These are phyloP conservation scores for Tauraco hartlaubi DNA, from an alignment of 2,797 vertebrate species.

Conservation along the genomic window DNA sequence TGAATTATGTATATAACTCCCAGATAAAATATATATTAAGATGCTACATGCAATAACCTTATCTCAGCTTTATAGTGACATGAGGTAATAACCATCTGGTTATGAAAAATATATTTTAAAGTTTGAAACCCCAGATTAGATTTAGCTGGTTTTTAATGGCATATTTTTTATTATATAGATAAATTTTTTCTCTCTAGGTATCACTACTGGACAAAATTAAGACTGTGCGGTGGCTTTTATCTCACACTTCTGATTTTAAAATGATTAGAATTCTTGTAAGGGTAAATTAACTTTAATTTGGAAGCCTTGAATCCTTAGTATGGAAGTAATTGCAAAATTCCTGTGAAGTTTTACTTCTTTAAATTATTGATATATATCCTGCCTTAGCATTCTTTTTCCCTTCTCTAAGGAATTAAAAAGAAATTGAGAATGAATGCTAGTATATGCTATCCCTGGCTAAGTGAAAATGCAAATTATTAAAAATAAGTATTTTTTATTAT, in stretches of 20 bases:
- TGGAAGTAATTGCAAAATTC: conserved; percentile 11
- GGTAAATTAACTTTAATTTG: conserved; percentile 45
- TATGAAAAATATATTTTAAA: conserved; percentile 60
- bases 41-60: conserved; percentile 55
- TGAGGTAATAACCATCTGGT: conserved; percentile 29
- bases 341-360: neutral
- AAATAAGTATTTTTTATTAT: neutral
- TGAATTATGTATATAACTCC: conserved; percentile 55
- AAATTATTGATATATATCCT: neutral
- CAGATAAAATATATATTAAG: conserved; percentile 61
- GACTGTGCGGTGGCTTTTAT: neutral
- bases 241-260: conserved; percentile 35
- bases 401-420: neutral
- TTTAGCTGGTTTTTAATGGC: conserved; percentile 22
- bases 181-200: neutral
- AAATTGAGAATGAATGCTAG: neutral
- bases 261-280: conserved; percentile 30
- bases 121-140: conserved; percentile 15
- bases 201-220: conserved; percentile 33
- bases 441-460: neutral
- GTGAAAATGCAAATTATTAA: neutral
- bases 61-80: conserved; percentile 59
- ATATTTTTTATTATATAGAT: conserved; percentile 47
- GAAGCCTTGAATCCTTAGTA: neutral
- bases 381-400: neutral